Conservation (phyloP, 35 echinoderm and acorn worm genomes). For the Holothuria glaberrima region DNA sequence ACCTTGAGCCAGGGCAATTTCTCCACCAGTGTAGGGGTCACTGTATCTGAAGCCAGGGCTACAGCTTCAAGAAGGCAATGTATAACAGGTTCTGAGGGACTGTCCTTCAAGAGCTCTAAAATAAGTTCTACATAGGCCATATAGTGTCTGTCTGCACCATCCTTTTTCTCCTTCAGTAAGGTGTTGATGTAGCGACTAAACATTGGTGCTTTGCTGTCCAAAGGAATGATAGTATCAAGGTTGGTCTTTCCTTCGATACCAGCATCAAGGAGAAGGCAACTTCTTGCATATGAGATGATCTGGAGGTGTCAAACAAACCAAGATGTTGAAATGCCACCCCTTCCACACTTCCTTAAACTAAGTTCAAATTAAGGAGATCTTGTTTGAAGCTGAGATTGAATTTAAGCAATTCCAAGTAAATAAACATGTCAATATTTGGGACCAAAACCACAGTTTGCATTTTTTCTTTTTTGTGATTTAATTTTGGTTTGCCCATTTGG, state of each 20-base stretch:
- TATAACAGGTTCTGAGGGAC: constrained; percentile 67
- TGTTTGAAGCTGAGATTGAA: too few species aligned
- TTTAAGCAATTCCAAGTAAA: too few species aligned
- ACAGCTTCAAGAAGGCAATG: constrained; percentile 90
- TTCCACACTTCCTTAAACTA: too few species aligned
- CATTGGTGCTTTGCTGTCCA: constrained; percentile 66
- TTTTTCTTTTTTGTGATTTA: too few species aligned
- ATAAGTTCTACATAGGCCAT: constrained; percentile 75
- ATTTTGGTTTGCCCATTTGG: too few species aligned
- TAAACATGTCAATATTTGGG: too few species aligned
- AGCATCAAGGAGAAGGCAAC: constrained; percentile 73
- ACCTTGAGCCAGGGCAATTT: constrained; percentile 92
- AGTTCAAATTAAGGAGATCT: too few species aligned
- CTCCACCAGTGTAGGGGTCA: constrained; percentile 63
- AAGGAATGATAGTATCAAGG: constrained; percentile 47
- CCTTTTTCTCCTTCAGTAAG: constrained; percentile 40
- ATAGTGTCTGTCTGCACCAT: constrained; percentile 8
- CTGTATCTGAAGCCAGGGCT: constrained; percentile 62
- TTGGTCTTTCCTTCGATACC: constrained; percentile 61
- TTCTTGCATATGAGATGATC: constrained; percentile 87
- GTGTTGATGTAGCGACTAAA: constrained; percentile 67
- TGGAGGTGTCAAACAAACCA: background rate
- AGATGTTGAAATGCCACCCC: background rate
- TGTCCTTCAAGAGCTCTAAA: constrained; percentile 66
- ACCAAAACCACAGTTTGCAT: too few species aligned